Conservation (phyloP, 2,797 vertebrate species). For the Trachops cirrhosus region DNA sequence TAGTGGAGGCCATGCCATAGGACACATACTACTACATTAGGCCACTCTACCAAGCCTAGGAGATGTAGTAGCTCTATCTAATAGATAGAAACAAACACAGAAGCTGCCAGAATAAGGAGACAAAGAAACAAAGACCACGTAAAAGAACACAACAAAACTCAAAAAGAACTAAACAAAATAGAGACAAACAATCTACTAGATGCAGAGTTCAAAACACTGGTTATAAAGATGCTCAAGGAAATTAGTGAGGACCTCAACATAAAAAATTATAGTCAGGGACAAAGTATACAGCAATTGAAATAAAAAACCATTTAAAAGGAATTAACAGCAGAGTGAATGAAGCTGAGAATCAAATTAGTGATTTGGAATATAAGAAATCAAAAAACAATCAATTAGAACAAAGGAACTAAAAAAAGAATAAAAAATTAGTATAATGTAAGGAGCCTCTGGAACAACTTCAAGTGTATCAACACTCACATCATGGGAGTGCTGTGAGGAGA, state of each 20-base stretch:
- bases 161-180: background rate
- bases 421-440: background rate
- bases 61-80: background rate
- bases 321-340: background rate
- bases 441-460: background rate
- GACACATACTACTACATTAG: background rate
- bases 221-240: background rate
- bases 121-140: background rate
- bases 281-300: background rate
- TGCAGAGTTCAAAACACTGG: background rate
- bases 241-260: background rate
- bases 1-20: background rate
- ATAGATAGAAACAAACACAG: background rate
- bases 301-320: background rate
- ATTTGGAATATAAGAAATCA: background rate
- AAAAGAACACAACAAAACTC: background rate
- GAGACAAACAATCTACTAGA: background rate
- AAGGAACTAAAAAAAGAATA: background rate
- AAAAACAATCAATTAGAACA: background rate
- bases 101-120: background rate
- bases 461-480: background rate
- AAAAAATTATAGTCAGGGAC: background rate
- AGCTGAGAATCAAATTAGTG: background rate
- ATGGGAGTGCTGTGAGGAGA: background rate
- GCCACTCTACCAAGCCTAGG: background rate